Conservation (phyloP, 30 jellyfish, hydroid and myxozoan genomes). For the Nemopilema nomurai region DNA sequence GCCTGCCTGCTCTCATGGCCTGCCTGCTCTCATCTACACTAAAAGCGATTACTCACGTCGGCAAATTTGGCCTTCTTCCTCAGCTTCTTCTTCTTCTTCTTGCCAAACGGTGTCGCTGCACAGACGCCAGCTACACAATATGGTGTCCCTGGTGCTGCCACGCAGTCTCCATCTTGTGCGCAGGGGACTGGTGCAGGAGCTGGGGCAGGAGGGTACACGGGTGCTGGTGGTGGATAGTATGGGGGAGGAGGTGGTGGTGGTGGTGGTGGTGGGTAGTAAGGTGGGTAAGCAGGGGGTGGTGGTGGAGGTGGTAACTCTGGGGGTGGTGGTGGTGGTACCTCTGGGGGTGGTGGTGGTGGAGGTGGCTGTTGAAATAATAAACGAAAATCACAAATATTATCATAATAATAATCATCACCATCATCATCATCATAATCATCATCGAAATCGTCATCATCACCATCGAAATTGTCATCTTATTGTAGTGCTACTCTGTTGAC, state of each 20-base stretch:
- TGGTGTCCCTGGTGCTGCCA: conserved; percentile 25
- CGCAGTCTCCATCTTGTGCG: conserved; percentile 22
- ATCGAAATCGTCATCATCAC: no score
- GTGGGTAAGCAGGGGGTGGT: conserved; percentile 19
- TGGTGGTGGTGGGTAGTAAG: conserved; percentile 26
- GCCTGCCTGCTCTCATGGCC: no score
- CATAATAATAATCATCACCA: no score
- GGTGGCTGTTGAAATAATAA: conserved; percentile 12
- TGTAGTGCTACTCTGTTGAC: no score
- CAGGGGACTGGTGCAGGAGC: conserved; percentile 71
- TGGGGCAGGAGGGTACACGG: conserved; percentile 38
- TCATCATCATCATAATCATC: no score
- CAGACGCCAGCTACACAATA: conserved; percentile 29
- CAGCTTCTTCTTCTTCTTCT: conserved; percentile 63
- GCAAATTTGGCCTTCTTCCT: conserved; percentile 48
- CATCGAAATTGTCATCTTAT: no score
- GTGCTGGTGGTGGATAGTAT: conserved; percentile 42
- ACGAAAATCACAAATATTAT: no score
- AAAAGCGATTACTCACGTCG: conserved; percentile 19
- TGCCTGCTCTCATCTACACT: no score
- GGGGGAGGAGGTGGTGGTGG: conserved; percentile 42
- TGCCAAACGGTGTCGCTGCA: conserved; percentile 26
- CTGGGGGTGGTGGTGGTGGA: conserved; percentile 58
- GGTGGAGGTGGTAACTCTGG: conserved; percentile 25
- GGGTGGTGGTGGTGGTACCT: conserved; percentile 32